Evolutionary conservation across 2,113 vertebrate species (phyloP).

Genomic region (Illadopsis cleaveri): DNA sequence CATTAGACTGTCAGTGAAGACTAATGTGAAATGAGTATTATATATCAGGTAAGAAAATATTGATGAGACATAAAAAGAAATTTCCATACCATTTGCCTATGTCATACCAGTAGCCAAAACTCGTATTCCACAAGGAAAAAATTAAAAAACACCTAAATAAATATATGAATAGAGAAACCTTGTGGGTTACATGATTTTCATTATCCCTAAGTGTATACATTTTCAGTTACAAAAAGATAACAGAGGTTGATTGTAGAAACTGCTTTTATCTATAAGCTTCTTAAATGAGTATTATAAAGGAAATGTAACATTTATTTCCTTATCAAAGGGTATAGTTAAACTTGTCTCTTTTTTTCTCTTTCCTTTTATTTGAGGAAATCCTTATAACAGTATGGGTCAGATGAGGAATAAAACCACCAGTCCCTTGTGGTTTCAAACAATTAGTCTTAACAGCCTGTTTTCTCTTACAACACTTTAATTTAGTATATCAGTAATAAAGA

Average conservation of each 20-base stretch:
- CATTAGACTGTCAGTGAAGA: background rate
- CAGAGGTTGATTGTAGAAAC: background rate
- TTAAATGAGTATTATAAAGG: background rate
- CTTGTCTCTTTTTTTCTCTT: background rate
- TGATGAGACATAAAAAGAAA: background rate
- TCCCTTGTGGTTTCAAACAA: background rate
- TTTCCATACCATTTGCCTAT: background rate
- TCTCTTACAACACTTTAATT: background rate
- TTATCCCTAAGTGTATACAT: background rate
- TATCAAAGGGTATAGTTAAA: background rate
- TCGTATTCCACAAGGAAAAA: background rate
- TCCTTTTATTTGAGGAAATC: background rate
- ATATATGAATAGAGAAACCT: background rate
- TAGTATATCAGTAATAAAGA: background rate
- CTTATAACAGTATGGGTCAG: background rate
- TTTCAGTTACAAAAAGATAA: background rate
- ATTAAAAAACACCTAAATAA: background rate
- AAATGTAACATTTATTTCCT: background rate
- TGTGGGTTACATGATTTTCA: background rate
- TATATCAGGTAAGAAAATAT: conserved; percentile 20
- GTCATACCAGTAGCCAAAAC: background rate
- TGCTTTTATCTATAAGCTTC: background rate
- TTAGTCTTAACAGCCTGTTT: background rate
- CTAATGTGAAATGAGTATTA: conserved; percentile 14
- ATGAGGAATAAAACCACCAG: background rate